These are phyloP conservation scores for Eleginops maclovinus DNA, from an alignment of 2,113 vertebrate species.

Conservation along the genomic window DNA sequence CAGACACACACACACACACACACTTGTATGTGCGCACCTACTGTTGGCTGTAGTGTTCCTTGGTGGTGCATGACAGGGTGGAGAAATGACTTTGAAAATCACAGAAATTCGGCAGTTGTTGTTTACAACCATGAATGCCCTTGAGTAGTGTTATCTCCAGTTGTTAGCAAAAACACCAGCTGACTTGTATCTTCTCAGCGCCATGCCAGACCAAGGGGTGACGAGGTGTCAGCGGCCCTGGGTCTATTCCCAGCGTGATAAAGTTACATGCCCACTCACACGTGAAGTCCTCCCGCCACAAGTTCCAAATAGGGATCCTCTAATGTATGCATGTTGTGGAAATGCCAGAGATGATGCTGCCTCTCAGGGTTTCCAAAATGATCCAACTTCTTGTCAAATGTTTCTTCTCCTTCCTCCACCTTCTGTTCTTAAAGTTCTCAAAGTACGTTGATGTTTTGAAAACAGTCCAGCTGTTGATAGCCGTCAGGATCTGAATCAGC, in stretches of 20 bases:
- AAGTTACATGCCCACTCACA: slow-evolving; percentile 36
- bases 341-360: background rate
- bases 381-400: slow-evolving; percentile 6
- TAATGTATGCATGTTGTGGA: slow-evolving; percentile 2
- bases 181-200: slow-evolving; percentile 31
- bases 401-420: background rate
- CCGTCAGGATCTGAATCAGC: slow-evolving; percentile 13
- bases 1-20: slow-evolving; percentile 13
- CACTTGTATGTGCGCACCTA: slow-evolving; percentile 10
- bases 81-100: slow-evolving; percentile 49
- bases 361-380: slow-evolving; percentile 13
- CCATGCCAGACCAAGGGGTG: slow-evolving; percentile 29
- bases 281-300: slow-evolving; percentile 26
- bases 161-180: slow-evolving; percentile 47
- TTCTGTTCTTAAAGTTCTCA: slow-evolving; percentile 1
- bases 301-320: slow-evolving; percentile 27
- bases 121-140: slow-evolving; percentile 45
- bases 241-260: slow-evolving; percentile 59
- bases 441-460: background rate
- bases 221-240: slow-evolving; percentile 32
- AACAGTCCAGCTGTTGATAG: slow-evolving; percentile 20
- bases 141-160: slow-evolving; percentile 48
- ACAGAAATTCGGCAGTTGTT: slow-evolving; percentile 33
- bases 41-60: slow-evolving; percentile 34
- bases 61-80: slow-evolving; percentile 25